phyloP scores from a whole-genome alignment of 2,888 invertebrate genomes.

The Ischnura elegans region DNA sequence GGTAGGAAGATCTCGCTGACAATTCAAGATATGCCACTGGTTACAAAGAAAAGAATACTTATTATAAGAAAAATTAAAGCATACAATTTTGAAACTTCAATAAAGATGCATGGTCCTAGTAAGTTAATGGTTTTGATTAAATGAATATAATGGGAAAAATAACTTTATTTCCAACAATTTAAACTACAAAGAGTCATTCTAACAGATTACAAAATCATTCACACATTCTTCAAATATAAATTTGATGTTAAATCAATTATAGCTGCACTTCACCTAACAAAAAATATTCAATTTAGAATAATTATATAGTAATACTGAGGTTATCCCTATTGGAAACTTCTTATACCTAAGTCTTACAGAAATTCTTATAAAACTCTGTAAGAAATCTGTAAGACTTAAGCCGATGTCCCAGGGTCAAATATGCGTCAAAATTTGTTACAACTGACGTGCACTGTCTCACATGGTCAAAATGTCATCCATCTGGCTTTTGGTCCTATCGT shows the following conservation, averaged over 20 bases:
- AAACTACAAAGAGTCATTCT: conserved; percentile 59
- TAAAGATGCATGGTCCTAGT: no score
- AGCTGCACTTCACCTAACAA: neutral
- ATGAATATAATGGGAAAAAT: conserved; percentile 56
- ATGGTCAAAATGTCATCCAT: no score
- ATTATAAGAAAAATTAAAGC: neutral
- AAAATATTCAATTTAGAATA: conserved; percentile 46
- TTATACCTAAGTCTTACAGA: no score
- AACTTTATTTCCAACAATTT: conserved; percentile 66
- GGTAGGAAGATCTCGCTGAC: conserved; percentile 87
- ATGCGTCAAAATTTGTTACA: no score
- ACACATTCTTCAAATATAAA: conserved; percentile 44
- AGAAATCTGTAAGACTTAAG: no score
- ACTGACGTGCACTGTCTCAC: no score
- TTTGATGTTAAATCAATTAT: conserved; percentile 53
- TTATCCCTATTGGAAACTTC: no score
- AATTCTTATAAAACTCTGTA: no score
- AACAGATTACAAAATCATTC: conserved; percentile 45
- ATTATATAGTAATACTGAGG: neutral
- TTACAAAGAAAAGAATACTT: conserved; percentile 77
- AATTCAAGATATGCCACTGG: conserved; percentile 90
- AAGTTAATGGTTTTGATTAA: no score
- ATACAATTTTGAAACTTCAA: neutral
- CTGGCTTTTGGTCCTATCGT: no score
- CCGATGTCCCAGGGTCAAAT: no score